Conservation (phyloP, 2,888 invertebrate genomes). For the Volucella inanis region DNA sequence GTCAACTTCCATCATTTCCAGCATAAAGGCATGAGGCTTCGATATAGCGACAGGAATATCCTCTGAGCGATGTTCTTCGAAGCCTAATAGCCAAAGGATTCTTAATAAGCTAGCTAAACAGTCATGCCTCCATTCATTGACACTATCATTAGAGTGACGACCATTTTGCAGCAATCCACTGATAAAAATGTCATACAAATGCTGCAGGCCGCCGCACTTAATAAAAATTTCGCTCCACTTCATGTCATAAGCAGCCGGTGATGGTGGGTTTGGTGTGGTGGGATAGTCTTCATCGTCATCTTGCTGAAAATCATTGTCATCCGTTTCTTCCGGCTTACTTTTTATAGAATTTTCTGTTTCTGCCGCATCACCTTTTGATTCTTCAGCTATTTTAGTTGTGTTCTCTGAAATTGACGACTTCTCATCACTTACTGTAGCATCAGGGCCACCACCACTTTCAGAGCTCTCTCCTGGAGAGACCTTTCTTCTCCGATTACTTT, state of each 20-base stretch:
- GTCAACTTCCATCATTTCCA: slow-evolving; percentile 93
- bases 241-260: slow-evolving; percentile 56
- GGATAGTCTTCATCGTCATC: slow-evolving; percentile 58
- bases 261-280: slow-evolving; percentile 62
- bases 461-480: slow-evolving; percentile 64
- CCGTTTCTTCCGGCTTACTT: slow-evolving; percentile 69
- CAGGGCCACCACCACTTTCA: slow-evolving; percentile 62
- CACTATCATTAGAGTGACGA: slow-evolving; percentile 86
- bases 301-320: slow-evolving; percentile 61
- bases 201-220: slow-evolving; percentile 92
- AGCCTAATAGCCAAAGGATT: slow-evolving; percentile 93
- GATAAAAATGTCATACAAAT: slow-evolving; percentile 96
- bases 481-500: slow-evolving; percentile 65
- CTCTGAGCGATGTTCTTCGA: slow-evolving; percentile 84
- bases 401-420: slow-evolving; percentile 49
- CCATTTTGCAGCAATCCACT: slow-evolving; percentile 91
- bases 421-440: slow-evolving; percentile 71
- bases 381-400: slow-evolving; percentile 28
- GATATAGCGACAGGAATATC: slow-evolving; percentile 87
- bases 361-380: slow-evolving; percentile 14
- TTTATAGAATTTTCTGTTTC: slow-evolving; percentile 28
- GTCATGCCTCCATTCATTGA: slow-evolving; percentile 95
- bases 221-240: slow-evolving; percentile 92
- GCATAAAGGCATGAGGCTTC: slow-evolving; percentile 84
- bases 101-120: slow-evolving; percentile 94